Evolutionary conservation across 2,797 vertebrate genomes (phyloP).

Genomic region (Vireo griseus): DNA sequence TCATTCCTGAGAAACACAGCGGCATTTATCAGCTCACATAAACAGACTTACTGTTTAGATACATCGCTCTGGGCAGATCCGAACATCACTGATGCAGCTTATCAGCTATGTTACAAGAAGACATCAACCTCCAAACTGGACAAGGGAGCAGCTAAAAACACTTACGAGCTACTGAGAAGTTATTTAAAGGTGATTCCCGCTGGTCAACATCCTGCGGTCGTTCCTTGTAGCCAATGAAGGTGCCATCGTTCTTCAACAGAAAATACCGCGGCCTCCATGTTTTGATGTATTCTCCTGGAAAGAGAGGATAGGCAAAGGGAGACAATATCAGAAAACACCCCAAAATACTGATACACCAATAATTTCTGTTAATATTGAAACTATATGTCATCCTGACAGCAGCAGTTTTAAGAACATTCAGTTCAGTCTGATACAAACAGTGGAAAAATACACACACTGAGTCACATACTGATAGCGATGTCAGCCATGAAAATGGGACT

Average conservation of each 20-base stretch:
- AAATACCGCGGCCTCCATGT: slow-evolving; percentile 98
- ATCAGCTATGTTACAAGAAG: not conserved
- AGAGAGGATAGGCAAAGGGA: not conserved
- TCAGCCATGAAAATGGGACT: slow-evolving; percentile 62
- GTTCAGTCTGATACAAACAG: not conserved
- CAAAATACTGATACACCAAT: not conserved
- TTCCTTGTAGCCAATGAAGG: slow-evolving; percentile 97
- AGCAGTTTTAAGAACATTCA: not conserved
- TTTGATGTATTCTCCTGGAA: slow-evolving; percentile 94
- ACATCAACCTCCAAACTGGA: not conserved
- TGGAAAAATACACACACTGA: not conserved
- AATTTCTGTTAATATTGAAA: not conserved
- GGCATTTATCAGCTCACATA: not conserved
- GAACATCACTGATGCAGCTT: not conserved
- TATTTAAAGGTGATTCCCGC: slow-evolving; percentile 94
- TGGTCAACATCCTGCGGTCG: slow-evolving; percentile 94
- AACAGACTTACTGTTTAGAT: not conserved
- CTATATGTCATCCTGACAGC: not conserved
- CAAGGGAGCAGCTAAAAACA: slow-evolving; percentile 21
- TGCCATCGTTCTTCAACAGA: slow-evolving; percentile 93
- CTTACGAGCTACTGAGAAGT: slow-evolving; percentile 98
- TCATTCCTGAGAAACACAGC: not conserved
- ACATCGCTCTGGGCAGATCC: rapidly evolving
- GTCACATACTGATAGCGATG: not conserved
- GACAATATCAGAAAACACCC: not conserved